Conservation (phyloP, 2,113 vertebrate genomes). For the Ahaetulla prasina region DNA sequence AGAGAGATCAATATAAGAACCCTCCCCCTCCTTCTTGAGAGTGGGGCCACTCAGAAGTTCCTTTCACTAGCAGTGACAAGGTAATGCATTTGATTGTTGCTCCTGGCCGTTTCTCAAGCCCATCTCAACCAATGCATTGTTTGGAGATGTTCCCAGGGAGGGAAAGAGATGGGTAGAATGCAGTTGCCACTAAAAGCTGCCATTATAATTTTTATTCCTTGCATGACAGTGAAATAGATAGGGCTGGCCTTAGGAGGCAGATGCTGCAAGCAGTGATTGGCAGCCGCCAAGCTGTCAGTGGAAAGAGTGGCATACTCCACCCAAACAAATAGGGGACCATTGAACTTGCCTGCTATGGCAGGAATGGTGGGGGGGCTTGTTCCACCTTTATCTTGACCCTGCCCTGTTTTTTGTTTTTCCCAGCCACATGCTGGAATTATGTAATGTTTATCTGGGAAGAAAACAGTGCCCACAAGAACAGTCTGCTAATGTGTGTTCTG, state of each 20-base stretch:
- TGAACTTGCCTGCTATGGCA: background rate
- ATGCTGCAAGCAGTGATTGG: background rate
- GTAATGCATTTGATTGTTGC: background rate
- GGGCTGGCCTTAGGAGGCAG: background rate
- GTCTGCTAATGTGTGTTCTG: background rate
- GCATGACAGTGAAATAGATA: background rate
- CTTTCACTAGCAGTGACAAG: background rate
- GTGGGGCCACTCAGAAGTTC: background rate
- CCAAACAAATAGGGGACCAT: background rate
- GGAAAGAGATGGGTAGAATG: background rate
- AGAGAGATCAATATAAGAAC: background rate
- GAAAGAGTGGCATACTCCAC: background rate
- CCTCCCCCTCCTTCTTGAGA: background rate
- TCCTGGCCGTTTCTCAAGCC: background rate
- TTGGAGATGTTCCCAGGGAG: background rate
- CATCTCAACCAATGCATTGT: background rate
- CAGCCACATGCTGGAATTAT: background rate
- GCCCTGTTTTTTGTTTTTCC: background rate
- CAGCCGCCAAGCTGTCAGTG: background rate
- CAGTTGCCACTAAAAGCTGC: background rate
- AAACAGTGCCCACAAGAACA: background rate
- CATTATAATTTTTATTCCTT: background rate
- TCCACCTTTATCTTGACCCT: background rate
- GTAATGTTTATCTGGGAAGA: background rate
- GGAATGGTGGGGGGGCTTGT: background rate